Base-by-base conservation (phyloP, 2,888 invertebrate species). In the Chirona hameri region DNA sequence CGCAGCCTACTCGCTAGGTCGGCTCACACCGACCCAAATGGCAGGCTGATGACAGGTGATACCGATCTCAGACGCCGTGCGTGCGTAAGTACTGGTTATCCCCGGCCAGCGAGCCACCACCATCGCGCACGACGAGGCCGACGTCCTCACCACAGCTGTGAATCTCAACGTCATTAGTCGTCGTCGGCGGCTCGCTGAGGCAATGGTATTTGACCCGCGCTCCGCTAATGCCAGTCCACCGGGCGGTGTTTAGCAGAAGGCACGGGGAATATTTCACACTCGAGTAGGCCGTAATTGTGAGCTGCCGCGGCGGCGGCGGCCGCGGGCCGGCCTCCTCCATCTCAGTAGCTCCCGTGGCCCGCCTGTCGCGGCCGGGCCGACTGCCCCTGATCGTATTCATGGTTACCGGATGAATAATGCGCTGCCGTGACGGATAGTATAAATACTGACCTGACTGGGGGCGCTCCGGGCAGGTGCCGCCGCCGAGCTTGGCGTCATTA, bases 181-280 rank as follows among this genome's bases (percentile, higher is more conserved):
- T 29, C 72, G n/a, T 18, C 18, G 0, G 15, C 29, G 14, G 18
- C 15, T 31, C 7, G 12, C 31, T 15, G 31, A 0, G 27, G 31
- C 12, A 18, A 18, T 15, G 31, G 31, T 31, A 31, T 72, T 31
- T 31, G 72, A 27, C 18, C 72, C 31, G 72, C 18, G 5, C 31
- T 9, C 31, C 31, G 72, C 27, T 72, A 31, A 72, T 72, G 31
- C 27, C 29, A 18, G 72, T 10, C 72, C 15, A 29, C 72, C 72
- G 14, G 31, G 5, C 72, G 7, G 72, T 18, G 72, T 72, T 72
- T 72, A 72, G 72, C 72, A 7, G 15, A 31, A 15, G 3, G 72
- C 18, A 18, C 18, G 72, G 72, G 7, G 72, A 72, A 72, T 72
- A 72, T 72, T 72, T 72, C 72, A 72, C 72, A 72, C 72, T 31